phyloP scores from a whole-genome alignment of 2,113 vertebrate species.

The Daboia siamensis region DNA sequence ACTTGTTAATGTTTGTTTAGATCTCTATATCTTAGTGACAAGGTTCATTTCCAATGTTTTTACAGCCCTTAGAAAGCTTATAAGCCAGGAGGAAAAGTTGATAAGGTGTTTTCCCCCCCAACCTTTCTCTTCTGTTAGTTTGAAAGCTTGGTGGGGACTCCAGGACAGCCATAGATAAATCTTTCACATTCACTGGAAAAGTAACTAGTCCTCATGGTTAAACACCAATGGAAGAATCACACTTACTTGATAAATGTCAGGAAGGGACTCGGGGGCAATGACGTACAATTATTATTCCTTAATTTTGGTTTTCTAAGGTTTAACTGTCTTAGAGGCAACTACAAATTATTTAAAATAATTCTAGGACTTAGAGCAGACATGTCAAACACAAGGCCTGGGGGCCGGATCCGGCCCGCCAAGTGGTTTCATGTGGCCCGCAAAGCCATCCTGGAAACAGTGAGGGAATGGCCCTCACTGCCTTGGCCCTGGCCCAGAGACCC shows the following conservation, averaged over 20 bases:
- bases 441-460: too few species aligned
- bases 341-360: neutral
- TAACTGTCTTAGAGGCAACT: neutral
- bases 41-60: neutral
- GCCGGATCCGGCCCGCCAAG: too few species aligned
- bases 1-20: neutral
- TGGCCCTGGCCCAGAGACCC: too few species aligned
- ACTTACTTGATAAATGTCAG: neutral
- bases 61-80: neutral
- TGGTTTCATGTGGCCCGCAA: too few species aligned
- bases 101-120: too few species aligned
- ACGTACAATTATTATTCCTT: neutral
- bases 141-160: too few species aligned
- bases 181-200: neutral
- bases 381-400: too few species aligned
- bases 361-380: neutral
- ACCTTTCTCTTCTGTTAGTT: neutral
- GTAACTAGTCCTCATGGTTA: neutral
- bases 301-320: neutral
- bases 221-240: neutral
- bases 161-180: neutral
- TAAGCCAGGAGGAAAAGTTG: neutral
- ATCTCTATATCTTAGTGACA: too few species aligned
- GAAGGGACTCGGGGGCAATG: neutral
- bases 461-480: too few species aligned